Base-by-base conservation (phyloP, 64 coral and sea anemone species). In the Orbicella faveolata region DNA sequence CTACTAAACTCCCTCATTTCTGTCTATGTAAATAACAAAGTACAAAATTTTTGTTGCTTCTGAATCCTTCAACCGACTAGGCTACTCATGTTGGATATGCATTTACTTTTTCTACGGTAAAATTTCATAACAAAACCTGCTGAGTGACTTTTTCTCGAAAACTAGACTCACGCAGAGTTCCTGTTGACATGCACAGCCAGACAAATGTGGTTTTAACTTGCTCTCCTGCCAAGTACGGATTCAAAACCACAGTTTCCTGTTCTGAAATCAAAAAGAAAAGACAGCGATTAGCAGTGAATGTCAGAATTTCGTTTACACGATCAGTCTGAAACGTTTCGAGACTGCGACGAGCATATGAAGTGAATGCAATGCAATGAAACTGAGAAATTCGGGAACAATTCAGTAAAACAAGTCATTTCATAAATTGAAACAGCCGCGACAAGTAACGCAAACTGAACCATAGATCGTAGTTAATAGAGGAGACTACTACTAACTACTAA, bases 91-190 rank as follows among this genome's bases (percentile, higher is more conserved):
- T 25, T 70, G 25, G 21, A 70, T 57, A 3, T 61, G 2, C 33
- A 79, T 79, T 79, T 12, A 55, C 51, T 16, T 12, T 79, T 59
- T 52, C 33, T 79, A 79, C 77, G 55, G 77, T 61, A 57, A 30
- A 4, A 54, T 55, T 6, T 55, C 52, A 23, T 23, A 70, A 7
- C 25, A 20, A 23, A 33, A 70, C 44, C 44, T 6, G 9, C 25
- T 26, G 21, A n/a, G 0, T 70, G 67, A 26, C 9, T n/a, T 26
- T 11, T 26, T 70, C 67, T 70, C n/a, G 21, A 70, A 59, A 59
- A 59, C 55, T 14, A 59, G 55, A 70, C 67, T 70, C 67, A 23
- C 67, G 25, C 67, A 70, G 25, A 70, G 67, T 26, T 23, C 23
- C 21, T 70, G 21, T 70, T 25, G 67, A 25, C 19, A 67, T 20